phyloP scores from a whole-genome alignment of 2,888 invertebrate species.

The Eucriotettix oculatus region DNA sequence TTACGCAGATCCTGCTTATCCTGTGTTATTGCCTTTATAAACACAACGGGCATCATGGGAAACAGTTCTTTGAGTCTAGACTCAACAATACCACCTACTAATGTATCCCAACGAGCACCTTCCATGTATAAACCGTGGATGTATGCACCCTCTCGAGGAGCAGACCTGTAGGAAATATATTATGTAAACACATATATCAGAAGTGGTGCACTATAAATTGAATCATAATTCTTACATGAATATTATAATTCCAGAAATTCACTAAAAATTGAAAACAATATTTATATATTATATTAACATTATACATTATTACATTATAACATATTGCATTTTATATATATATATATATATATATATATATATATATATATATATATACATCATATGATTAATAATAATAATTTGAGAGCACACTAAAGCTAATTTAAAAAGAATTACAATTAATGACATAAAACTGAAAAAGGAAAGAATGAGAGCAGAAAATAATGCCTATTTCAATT shows the following conservation, averaged over 20 bases:
- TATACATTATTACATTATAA: neutral
- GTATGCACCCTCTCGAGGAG: constrained; percentile 84
- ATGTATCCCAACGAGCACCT: constrained; percentile 84
- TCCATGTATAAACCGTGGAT: constrained; percentile 83
- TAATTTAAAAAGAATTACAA: too few species aligned
- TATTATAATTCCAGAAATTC: too few species aligned
- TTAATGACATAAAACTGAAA: too few species aligned
- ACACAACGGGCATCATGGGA: constrained; percentile 80
- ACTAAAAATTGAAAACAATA: too few species aligned
- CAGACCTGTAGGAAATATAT: constrained; percentile 31
- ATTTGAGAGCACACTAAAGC: too few species aligned
- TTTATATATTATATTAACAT: neutral
- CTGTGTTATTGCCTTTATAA: constrained; percentile 67
- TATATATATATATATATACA: too few species aligned
- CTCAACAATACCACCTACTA: constrained; percentile 60
- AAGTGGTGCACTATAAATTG: too few species aligned
- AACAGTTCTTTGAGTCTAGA: constrained; percentile 79
- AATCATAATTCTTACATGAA: too few species aligned
- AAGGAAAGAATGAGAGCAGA: too few species aligned
- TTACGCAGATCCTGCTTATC: constrained; percentile 80
- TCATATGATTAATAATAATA: too few species aligned
- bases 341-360: neutral
- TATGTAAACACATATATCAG: too few species aligned
- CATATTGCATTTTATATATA: neutral
- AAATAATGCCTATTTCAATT: too few species aligned